Conservation (phyloP, 2,113 vertebrate genomes). For the Muntiacus reevesi region DNA sequence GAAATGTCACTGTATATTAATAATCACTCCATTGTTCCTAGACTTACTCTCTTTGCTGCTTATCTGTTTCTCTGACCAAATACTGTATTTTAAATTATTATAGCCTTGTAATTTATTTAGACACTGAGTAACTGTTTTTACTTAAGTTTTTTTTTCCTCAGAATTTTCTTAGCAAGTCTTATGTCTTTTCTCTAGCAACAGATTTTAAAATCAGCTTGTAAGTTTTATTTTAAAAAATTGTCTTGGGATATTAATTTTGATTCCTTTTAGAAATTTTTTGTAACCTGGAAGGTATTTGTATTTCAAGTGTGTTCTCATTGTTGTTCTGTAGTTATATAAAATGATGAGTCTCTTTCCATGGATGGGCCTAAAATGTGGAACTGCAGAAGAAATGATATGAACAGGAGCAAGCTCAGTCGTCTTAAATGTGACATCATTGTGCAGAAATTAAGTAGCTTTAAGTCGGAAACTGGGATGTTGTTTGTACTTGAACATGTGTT, state of each 20-base stretch:
- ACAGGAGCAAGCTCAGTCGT: slow-evolving; percentile 7
- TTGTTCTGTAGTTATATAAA: slow-evolving; percentile 24
- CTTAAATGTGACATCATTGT: slow-evolving; percentile 12
- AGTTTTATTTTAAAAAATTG: slow-evolving; percentile 32
- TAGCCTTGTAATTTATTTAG: not conserved
- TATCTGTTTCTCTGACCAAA: not conserved
- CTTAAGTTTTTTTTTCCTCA: not conserved
- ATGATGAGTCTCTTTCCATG: rapidly evolving
- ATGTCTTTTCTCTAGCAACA: not conserved
- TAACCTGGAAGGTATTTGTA: slow-evolving; percentile 9
- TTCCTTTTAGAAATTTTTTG: slow-evolving; percentile 18
- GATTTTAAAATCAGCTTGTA: not conserved
- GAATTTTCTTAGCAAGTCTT: not conserved
- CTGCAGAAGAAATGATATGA: not conserved
- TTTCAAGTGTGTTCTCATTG: not conserved
- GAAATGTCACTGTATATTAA: not conserved
- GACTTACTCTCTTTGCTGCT: not conserved
- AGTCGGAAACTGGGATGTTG: slow-evolving; percentile 50
- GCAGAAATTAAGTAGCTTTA: slow-evolving; percentile 37
- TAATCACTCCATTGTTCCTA: not conserved
- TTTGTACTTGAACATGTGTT: slow-evolving; percentile 70
- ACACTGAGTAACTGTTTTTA: not conserved
- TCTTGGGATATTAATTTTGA: not conserved
- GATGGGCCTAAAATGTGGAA: not conserved
- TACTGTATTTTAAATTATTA: not conserved